A percentile compares a stretch with the other conserved stretches of the same genome.
These are phyloP conservation scores for Trogon melanurus DNA, from an alignment of 2,113 vertebrate species.

Conservation along the genomic window DNA sequence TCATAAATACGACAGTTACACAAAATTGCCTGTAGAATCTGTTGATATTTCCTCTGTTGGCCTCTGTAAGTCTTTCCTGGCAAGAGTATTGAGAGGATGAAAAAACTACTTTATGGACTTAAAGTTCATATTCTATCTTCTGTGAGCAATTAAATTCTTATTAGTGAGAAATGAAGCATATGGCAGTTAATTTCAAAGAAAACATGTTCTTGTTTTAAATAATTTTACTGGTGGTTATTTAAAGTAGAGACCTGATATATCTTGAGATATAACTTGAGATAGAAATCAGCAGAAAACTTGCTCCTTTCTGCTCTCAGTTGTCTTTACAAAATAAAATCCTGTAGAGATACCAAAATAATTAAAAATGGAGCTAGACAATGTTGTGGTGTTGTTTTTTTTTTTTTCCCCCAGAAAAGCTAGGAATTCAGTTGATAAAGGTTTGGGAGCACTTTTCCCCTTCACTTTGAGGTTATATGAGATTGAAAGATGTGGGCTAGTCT, in stretches of 20 bases:
- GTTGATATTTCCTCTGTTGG: background rate
- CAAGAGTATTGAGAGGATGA: background rate
- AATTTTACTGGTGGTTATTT: background rate
- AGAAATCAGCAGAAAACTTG: background rate
- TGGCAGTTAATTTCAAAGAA: constrained; percentile 4
- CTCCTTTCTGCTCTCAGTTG: background rate
- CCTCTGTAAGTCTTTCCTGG: background rate
- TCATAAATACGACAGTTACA: background rate
- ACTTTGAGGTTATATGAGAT: background rate
- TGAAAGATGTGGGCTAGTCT: background rate
- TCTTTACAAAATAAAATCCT: background rate
- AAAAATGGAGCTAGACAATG: background rate
- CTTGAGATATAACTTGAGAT: background rate
- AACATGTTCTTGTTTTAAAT: background rate
- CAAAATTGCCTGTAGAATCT: background rate
- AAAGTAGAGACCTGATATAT: background rate
- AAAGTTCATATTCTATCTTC: background rate
- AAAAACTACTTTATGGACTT: background rate
- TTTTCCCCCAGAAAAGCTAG: background rate
- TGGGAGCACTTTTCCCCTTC: background rate
- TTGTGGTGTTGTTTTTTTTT: too few species aligned
- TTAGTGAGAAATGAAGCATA: background rate
- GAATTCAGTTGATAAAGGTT: background rate
- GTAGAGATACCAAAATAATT: background rate
- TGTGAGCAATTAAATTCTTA: background rate